Evolutionary conservation across 1,140 invertebrate species (phyloP).

Genomic region (Neuroterus valhalla): DNA sequence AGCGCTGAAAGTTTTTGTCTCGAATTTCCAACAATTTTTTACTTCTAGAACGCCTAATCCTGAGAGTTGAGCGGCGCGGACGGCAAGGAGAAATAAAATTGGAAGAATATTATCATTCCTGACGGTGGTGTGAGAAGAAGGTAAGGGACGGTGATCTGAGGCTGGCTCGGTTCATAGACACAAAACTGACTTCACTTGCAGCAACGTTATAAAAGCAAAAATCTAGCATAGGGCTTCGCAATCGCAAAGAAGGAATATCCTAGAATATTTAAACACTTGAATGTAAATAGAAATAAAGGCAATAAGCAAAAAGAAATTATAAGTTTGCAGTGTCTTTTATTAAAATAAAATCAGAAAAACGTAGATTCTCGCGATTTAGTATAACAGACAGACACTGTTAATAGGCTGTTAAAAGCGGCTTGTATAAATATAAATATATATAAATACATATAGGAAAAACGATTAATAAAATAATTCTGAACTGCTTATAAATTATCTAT

Average conservation of each 20-base stretch:
- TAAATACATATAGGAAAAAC: conserved; percentile 6
- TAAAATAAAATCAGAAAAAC: conserved; percentile 8
- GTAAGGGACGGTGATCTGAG: conserved; percentile 69
- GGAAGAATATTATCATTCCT: conserved; percentile 42
- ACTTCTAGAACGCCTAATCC: conserved; percentile 8
- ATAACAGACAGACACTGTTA: not conserved
- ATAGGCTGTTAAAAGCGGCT: conserved; percentile 6
- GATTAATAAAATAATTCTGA: conserved; percentile 38
- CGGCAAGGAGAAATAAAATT: conserved; percentile 50
- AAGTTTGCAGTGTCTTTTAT: conserved; percentile 25
- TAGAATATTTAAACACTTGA: not conserved
- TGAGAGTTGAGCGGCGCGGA: conserved; percentile 51
- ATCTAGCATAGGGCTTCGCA: conserved; percentile 2
- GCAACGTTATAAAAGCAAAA: conserved; percentile 36
- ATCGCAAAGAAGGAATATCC: not conserved
- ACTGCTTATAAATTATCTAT: conserved; percentile 48
- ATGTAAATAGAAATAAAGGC: conserved; percentile 17
- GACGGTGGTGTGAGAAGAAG: conserved; percentile 52
- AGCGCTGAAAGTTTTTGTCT: conserved; percentile 24
- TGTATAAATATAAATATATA: conserved; percentile 20
- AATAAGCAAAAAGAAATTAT: not conserved
- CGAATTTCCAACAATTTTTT: conserved; percentile 34
- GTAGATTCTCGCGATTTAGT: not conserved
- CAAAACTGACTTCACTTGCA: conserved; percentile 59
- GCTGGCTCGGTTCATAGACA: conserved; percentile 71